These are phyloP conservation scores for Apus apus DNA, from an alignment of 2,113 vertebrate genomes.

Conservation along the genomic window DNA sequence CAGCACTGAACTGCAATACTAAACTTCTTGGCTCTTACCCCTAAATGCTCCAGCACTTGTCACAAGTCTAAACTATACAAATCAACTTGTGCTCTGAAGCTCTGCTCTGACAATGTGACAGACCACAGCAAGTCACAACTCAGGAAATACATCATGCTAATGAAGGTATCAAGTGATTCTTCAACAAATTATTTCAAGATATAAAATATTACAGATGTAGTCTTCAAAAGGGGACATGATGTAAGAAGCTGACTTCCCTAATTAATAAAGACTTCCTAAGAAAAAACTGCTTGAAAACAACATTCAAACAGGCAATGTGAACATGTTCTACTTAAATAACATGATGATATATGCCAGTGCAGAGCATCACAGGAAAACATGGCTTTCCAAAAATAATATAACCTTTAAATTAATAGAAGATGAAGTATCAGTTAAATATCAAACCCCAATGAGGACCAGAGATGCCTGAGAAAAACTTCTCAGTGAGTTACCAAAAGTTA, in stretches of 20 bases:
- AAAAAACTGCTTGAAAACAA: background rate
- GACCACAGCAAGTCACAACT: background rate
- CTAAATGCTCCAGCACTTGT: background rate
- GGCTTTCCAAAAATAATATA: background rate
- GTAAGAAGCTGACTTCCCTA: background rate
- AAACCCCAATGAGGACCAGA: background rate
- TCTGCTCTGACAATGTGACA: background rate
- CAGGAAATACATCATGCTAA: background rate
- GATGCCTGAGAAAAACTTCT: background rate
- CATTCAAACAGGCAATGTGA: background rate
- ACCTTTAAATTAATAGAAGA: background rate
- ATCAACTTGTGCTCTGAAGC: background rate
- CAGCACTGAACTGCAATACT: background rate
- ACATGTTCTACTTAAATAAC: background rate
- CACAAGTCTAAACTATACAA: background rate
- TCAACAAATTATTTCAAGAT: background rate
- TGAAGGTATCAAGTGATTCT: background rate
- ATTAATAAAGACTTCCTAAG: background rate
- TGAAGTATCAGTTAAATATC: background rate
- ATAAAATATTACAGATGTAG: background rate
- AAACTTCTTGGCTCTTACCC: background rate
- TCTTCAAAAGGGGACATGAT: background rate
- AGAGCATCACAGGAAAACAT: background rate
- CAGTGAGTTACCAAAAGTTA: background rate
- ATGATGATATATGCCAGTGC: background rate